Percentiles rank a stretch among this genome's conserved stretches.
These are phyloP conservation scores for Agelas oroides DNA, from an alignment of 37 sponge, comb jelly and placozoan species.

Conservation along the genomic window DNA sequence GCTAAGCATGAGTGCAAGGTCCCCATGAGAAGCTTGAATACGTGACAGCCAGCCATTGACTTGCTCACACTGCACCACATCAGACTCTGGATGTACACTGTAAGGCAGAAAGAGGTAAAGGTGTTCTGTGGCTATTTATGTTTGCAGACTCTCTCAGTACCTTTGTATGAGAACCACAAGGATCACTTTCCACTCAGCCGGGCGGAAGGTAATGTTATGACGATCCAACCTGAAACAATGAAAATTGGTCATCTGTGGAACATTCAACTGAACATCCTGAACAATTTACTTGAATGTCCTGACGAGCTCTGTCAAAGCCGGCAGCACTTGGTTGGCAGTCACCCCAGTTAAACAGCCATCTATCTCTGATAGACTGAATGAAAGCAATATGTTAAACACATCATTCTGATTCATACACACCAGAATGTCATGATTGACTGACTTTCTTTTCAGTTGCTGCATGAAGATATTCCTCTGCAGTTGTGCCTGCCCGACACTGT, in stretches of 20 bases:
- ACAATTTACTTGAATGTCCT: constrained; percentile 6
- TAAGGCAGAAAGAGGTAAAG: too few relatives aligned
- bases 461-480: constrained; percentile 24
- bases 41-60: too few relatives aligned
- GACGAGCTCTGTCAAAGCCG: not conserved
- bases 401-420: too few relatives aligned
- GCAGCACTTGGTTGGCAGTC: not conserved
- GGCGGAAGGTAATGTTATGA: constrained; percentile 35
- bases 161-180: constrained; percentile 20
- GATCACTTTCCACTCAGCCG: constrained; percentile 55
- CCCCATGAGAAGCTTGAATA: too few relatives aligned
- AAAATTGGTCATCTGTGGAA: too few relatives aligned
- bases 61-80: too few relatives aligned
- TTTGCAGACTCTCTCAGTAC: too few relatives aligned
- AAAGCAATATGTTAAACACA: not conserved
- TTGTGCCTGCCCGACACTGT: constrained; percentile 16
- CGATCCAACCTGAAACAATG: constrained; percentile 14
- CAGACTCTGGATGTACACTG: too few relatives aligned
- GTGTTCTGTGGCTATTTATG: too few relatives aligned
- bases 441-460: constrained; percentile 19
- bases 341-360: not conserved
- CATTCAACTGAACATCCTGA: too few relatives aligned
- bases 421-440: too few relatives aligned
- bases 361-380: constrained; percentile 8
- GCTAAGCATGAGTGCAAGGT: too few relatives aligned